Conservation (phyloP, 2,113 vertebrate genomes). For the Hippocampus barbouri region DNA sequence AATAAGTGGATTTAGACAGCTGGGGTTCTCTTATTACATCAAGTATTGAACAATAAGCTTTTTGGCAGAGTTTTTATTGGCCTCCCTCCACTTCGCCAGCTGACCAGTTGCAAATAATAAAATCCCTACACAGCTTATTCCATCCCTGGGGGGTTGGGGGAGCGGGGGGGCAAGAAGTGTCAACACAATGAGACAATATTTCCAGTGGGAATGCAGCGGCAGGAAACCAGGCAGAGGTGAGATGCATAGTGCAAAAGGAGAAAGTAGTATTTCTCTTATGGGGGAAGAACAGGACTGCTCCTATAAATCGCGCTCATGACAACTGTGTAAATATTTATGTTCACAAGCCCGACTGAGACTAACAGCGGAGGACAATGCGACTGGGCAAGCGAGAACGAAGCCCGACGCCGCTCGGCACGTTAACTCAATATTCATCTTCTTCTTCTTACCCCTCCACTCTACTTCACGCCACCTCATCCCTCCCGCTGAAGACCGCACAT, state of each 20-base stretch:
- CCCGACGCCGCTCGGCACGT: slow-evolving; percentile 45
- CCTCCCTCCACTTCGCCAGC: slow-evolving; percentile 32
- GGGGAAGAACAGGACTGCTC: slow-evolving; percentile 38
- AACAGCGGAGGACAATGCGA: slow-evolving; percentile 65
- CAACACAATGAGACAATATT: slow-evolving; percentile 67
- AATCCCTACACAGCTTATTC: slow-evolving; percentile 56
- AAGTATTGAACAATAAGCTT: slow-evolving; percentile 54
- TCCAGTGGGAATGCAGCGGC: slow-evolving; percentile 44
- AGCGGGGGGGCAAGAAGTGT: slow-evolving; percentile 53
- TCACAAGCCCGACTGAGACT: slow-evolving; percentile 59
- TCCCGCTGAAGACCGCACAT: slow-evolving; percentile 56
- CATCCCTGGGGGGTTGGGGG: slow-evolving; percentile 47
- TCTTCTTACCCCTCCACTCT: slow-evolving; percentile 44
- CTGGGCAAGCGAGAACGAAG: slow-evolving; percentile 51
- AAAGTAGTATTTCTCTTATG: slow-evolving; percentile 26
- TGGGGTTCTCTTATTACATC: slow-evolving; percentile 46
- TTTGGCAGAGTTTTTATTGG: slow-evolving; percentile 54
- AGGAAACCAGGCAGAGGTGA: slow-evolving; percentile 28
- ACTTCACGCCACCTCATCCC: slow-evolving; percentile 46
- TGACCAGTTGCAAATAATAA: slow-evolving; percentile 53
- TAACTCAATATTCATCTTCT: slow-evolving; percentile 65
- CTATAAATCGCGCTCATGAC: slow-evolving; percentile 65
- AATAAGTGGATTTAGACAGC: slow-evolving; percentile 10
- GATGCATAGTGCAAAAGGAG: slow-evolving; percentile 6
- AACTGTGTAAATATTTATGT: slow-evolving; percentile 71